Conservation (phyloP, 2,113 vertebrate genomes). For the Brachypodius melanocephalos region DNA sequence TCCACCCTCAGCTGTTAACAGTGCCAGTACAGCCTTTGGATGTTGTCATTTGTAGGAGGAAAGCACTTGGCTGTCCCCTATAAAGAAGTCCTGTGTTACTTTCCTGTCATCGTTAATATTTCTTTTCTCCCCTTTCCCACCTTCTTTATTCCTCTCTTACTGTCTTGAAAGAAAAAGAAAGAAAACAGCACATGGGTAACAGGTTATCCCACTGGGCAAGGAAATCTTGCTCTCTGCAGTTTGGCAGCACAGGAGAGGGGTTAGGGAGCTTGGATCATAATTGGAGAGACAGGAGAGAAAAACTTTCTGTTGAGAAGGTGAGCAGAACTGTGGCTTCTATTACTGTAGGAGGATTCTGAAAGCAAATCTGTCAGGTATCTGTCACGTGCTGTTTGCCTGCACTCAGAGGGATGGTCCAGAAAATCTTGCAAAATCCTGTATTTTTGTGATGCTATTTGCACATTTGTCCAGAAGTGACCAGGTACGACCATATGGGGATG, state of each 20-base stretch:
- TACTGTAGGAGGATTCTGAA: neutral
- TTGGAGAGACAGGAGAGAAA: neutral
- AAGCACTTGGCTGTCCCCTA: neutral
- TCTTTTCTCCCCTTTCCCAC: neutral
- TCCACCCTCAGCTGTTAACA: neutral
- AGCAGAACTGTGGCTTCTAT: neutral
- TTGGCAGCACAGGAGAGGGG: neutral
- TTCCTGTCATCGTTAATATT: neutral
- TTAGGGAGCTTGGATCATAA: neutral
- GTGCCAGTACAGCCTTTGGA: neutral
- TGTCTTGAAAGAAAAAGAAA: neutral
- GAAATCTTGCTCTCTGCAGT: neutral
- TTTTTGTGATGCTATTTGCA: neutral
- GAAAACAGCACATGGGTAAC: neutral
- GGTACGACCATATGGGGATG: fast-evolving
- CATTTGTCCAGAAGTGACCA: neutral
- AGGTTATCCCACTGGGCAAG: neutral
- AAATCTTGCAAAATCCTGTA: neutral
- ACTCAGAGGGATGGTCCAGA: neutral
- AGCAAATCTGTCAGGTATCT: neutral
- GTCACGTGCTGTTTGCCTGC: neutral
- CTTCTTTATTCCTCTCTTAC: neutral
- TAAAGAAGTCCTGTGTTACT: neutral
- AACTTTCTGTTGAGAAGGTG: neutral
- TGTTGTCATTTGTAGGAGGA: neutral